Evolutionary conservation across 2,113 vertebrate genomes (phyloP), one percentile per base, ranked within the genome.

Genomic region (Takifugu bimaculatus): DNA sequence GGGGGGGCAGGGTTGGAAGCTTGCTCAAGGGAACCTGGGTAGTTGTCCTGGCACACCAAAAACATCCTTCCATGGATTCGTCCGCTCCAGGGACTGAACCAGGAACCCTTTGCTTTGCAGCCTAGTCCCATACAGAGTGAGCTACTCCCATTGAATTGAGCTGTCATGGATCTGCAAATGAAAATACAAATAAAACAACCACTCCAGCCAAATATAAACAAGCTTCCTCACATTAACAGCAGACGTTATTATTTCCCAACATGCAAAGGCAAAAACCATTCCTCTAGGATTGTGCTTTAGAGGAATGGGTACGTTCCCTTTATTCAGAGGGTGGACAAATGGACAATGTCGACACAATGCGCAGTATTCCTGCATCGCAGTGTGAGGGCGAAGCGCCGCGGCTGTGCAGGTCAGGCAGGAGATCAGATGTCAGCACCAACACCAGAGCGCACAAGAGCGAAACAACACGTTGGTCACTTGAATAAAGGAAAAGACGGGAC

Each of bases 351-450:
- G 25, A 49, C 27, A 53, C 43, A 54, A 63, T 63, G 56, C 53
- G 42, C 50, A 42, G 57, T 25, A 3, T 49, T 44, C 57, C 26
- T 60, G 67, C 32, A 72, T 58, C 26, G 27, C 57, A 10, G 12
- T 66, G 55, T 29, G 45, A 70, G 57, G 65, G 72, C 58, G 68
- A 77, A n/a, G 68, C 53, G 45, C 47, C 28, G 57, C 57, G 82
- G 79, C 71, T 83, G 86, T 89, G 83, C 57, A 67, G 74, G 76
- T 66, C 77, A 76, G 11, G 66, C 70, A 65, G 66, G 35, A 56
- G 84, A 84, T 89, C 87, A 81, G 75, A 69, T 88, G 75, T 88
- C 87, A 47, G 77, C 83, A 82, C 88, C 86, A 82, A 90, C 85
- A 88, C 57, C 81, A 73, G 69, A 48, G 63, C 70, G 65, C 68